Conservation (phyloP, 2,888 invertebrate species). For the Copidosoma aretas region DNA sequence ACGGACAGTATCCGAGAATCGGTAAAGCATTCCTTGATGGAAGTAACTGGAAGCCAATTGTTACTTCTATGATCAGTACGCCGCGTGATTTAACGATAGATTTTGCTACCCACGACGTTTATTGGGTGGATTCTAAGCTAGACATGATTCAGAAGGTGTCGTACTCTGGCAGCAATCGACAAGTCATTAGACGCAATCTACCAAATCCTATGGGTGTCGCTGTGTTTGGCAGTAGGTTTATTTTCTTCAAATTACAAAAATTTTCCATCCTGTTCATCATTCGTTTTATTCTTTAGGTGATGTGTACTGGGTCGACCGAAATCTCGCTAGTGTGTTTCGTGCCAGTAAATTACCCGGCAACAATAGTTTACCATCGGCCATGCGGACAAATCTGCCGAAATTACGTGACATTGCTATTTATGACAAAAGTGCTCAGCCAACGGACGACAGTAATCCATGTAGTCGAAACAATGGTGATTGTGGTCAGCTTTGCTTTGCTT, state of each 20-base stretch:
- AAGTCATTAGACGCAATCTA: conserved; percentile 83
- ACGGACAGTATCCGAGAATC: conserved; percentile 94
- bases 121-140: conserved; percentile 95
- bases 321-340: conserved; percentile 82
- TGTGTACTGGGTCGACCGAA: conserved; percentile 95
- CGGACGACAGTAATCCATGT: conserved; percentile 83
- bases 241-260: neutral
- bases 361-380: conserved; percentile 71
- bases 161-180: conserved; percentile 80
- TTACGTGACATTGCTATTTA: conserved; percentile 91
- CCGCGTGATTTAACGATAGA: conserved; percentile 92
- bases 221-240: conserved; percentile 71
- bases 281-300: conserved; percentile 56
- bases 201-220: conserved; percentile 95
- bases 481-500: conserved; percentile 94
- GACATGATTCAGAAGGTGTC: conserved; percentile 95
- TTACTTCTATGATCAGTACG: conserved; percentile 88
- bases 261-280: neutral
- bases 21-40: conserved; percentile 90
- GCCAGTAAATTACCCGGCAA: conserved; percentile 81
- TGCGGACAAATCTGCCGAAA: conserved; percentile 84
- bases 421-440: conserved; percentile 86
- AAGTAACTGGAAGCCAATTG: conserved; percentile 81
- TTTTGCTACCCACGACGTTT: conserved; percentile 91
- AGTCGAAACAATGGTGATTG: conserved; percentile 82